phyloP scores from a whole-genome alignment of 2,888 invertebrate genomes.

The Unio delphinus region DNA sequence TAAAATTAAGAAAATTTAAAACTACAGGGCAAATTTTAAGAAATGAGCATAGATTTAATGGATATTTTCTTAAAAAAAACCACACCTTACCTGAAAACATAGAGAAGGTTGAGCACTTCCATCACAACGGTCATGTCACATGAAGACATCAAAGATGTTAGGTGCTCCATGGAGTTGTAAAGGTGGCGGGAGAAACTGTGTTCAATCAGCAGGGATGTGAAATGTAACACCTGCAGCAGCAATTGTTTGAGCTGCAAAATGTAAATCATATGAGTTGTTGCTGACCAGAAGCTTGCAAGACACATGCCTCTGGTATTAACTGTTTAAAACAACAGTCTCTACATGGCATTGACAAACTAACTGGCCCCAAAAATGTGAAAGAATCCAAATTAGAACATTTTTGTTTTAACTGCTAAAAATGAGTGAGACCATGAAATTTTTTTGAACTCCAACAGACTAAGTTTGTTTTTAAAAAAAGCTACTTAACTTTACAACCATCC shows the following conservation, averaged over 20 bases:
- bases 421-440: too few relatives aligned
- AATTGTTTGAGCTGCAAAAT: conserved; percentile 79
- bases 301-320: background rate
- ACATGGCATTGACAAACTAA: too few relatives aligned
- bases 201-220: conserved; percentile 87
- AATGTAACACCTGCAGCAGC: conserved; percentile 83
- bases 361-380: too few relatives aligned
- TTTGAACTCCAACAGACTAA: too few relatives aligned
- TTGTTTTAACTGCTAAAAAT: too few relatives aligned
- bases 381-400: too few relatives aligned
- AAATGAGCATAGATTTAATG: background rate
- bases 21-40: background rate
- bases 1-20: background rate
- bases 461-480: too few relatives aligned
- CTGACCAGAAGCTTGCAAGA: background rate
- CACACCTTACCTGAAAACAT: conserved; percentile 79
- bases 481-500: too few relatives aligned
- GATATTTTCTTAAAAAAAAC: background rate
- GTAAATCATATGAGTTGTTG: background rate
- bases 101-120: conserved; percentile 86
- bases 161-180: conserved; percentile 90
- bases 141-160: conserved; percentile 83
- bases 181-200: conserved; percentile 89
- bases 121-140: conserved; percentile 88
- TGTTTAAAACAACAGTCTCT: too few relatives aligned